Percentiles rank a stretch among this genome's conserved stretches.
These are phyloP conservation scores for Polypedilum vanderplanki DNA, from an alignment of 1,140 invertebrate genomes.

Conservation along the genomic window DNA sequence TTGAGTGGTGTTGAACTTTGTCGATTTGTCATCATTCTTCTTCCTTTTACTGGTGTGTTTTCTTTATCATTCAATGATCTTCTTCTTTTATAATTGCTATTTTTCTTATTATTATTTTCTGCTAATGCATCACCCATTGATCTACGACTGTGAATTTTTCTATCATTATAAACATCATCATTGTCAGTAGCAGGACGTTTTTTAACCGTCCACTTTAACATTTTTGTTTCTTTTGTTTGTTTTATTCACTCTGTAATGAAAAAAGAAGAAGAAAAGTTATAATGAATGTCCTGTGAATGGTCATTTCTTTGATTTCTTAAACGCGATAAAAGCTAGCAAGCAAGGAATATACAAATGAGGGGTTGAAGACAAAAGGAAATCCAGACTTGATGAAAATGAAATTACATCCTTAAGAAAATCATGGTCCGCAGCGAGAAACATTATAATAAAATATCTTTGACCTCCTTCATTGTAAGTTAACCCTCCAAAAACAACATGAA, in stretches of 20 bases:
- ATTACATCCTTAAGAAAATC: neutral
- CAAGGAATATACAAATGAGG: neutral
- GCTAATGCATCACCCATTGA: neutral
- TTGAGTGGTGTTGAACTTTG: constrained; percentile 14
- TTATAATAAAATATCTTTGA: neutral
- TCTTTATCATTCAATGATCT: constrained; percentile 23
- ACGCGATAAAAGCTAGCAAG: neutral
- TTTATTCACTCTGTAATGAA: neutral
- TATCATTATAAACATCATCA: neutral
- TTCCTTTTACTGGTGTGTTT: neutral
- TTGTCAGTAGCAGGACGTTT: neutral
- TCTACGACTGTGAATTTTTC: constrained; percentile 11
- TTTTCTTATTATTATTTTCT: neutral
- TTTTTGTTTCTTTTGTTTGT: neutral
- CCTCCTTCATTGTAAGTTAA: neutral
- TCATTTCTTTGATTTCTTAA: neutral
- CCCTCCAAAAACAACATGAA: neutral
- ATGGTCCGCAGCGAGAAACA: too few relatives aligned
- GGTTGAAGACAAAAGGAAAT: neutral
- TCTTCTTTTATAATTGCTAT: neutral
- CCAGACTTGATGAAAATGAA: neutral
- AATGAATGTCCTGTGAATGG: neutral
- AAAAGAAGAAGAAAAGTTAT: neutral
- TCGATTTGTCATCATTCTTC: neutral
- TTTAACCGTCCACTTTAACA: constrained; percentile 25